phyloP scores from a whole-genome alignment of 2,797 vertebrate genomes.

The Trachurus trachurus region DNA sequence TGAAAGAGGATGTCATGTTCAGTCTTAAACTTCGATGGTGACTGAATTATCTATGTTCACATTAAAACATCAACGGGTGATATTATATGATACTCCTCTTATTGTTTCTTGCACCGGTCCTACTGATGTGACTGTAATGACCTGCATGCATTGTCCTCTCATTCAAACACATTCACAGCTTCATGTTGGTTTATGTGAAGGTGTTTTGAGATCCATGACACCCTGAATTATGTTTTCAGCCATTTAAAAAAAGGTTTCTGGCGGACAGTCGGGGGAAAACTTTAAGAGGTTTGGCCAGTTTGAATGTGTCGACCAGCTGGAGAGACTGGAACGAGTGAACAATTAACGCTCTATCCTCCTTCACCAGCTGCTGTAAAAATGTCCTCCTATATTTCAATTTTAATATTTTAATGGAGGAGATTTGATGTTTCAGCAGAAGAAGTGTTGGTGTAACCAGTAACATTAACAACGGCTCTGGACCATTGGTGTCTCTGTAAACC shows the following conservation, averaged over 20 bases:
- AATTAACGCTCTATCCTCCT: neutral
- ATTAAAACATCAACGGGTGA: neutral
- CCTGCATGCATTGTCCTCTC: neutral
- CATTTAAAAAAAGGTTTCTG: neutral
- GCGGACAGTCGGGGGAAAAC: neutral
- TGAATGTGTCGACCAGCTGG: constrained; percentile 15
- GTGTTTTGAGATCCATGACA: neutral
- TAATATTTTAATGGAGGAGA: neutral
- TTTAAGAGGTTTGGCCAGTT: neutral
- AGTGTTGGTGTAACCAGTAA: neutral
- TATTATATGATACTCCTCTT: neutral
- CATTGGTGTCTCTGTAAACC: neutral
- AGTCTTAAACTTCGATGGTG: neutral
- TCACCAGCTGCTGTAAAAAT: constrained; percentile 18
- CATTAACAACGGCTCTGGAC: neutral
- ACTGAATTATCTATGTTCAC: neutral
- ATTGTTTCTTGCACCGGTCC: neutral
- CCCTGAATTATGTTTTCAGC: neutral
- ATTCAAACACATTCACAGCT: neutral
- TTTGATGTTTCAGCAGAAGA: neutral
- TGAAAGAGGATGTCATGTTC: neutral
- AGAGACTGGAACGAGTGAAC: neutral
- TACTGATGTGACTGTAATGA: neutral
- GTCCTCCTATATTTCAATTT: neutral
- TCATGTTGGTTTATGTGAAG: neutral